These are phyloP conservation scores for Hypsopygia costalis DNA, from an alignment of 2,888 invertebrate species.

Conservation along the genomic window DNA sequence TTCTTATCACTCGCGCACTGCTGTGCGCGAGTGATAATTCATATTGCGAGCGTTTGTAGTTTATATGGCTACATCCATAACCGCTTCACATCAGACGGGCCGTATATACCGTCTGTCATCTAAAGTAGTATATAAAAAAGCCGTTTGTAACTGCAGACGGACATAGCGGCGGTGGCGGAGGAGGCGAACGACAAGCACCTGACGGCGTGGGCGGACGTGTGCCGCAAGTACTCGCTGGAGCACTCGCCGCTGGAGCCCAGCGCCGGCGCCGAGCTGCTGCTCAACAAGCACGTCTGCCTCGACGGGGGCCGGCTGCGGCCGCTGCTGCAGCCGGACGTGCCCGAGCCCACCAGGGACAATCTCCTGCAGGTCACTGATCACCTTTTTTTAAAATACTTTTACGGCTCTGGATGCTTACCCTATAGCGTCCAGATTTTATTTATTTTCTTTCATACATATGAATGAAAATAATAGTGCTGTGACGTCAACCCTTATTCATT, in stretches of 20 bases:
- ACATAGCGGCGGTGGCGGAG: constrained; percentile 89
- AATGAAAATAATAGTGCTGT: too few relatives aligned
- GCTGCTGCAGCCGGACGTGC: constrained; percentile 82
- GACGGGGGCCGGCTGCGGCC: constrained; percentile 84
- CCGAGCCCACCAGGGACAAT: constrained; percentile 81
- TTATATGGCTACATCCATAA: too few relatives aligned
- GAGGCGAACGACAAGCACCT: constrained; percentile 97
- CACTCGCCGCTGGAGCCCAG: constrained; percentile 95
- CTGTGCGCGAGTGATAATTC: too few relatives aligned
- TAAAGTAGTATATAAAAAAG: too few relatives aligned
- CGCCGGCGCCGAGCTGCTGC: constrained; percentile 90
- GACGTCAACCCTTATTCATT: too few relatives aligned
- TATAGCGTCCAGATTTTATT: too few relatives aligned
- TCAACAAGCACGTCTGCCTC: constrained; percentile 89
- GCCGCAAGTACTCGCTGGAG: constrained; percentile 85
- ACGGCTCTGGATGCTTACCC: too few relatives aligned
- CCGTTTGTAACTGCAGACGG: constrained; percentile 84
- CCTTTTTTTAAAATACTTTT: background rate
- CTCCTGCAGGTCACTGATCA: constrained; percentile 50
- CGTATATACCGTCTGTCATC: too few relatives aligned
- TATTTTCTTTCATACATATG: too few relatives aligned
- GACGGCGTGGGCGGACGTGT: constrained; percentile 94
- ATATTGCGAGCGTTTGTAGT: too few relatives aligned
- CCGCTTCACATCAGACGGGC: too few relatives aligned
- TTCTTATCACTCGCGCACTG: too few relatives aligned